A percentile compares a stretch with the other conserved stretches of the same genome.
Evolutionary conservation across 2,797 vertebrate genomes (phyloP).

Genomic region (Brachyalestes nurse): DNA sequence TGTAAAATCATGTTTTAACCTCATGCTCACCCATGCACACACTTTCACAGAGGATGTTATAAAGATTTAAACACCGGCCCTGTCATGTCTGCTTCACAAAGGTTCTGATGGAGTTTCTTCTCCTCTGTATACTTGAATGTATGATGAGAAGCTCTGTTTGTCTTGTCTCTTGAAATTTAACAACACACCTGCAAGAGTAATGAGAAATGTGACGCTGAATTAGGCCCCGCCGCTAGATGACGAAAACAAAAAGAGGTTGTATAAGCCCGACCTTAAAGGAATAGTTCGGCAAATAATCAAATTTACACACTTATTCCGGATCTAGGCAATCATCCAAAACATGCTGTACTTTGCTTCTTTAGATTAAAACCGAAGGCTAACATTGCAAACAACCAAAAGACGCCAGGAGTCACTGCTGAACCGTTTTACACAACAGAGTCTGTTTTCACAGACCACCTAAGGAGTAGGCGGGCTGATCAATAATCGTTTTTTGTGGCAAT

Average conservation of each 20-base stretch:
- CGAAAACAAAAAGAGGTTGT: neutral
- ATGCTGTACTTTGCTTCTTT: no score
- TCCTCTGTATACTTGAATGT: no score
- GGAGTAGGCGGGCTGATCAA: no score
- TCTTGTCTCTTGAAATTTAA: neutral
- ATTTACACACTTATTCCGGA: no score
- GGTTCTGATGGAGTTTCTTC: neutral
- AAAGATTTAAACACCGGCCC: neutral
- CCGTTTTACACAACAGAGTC: no score
- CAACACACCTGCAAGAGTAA: neutral
- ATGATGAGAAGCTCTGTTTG: neutral
- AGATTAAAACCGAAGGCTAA: no score
- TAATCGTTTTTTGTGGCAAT: no score
- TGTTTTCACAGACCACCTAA: no score
- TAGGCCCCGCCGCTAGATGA: neutral
- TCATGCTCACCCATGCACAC: neutral
- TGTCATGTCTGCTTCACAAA: neutral
- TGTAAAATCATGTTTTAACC: neutral
- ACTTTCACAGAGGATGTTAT: neutral
- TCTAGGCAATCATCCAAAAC: no score
- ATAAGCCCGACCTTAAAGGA: neutral
- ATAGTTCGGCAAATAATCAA: neutral
- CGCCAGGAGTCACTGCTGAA: no score
- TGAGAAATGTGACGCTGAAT: neutral
- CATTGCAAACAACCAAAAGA: no score